These are phyloP conservation scores for Helicolenus hilgendorfi DNA, from an alignment of 2,797 vertebrate species.

Conservation along the genomic window DNA sequence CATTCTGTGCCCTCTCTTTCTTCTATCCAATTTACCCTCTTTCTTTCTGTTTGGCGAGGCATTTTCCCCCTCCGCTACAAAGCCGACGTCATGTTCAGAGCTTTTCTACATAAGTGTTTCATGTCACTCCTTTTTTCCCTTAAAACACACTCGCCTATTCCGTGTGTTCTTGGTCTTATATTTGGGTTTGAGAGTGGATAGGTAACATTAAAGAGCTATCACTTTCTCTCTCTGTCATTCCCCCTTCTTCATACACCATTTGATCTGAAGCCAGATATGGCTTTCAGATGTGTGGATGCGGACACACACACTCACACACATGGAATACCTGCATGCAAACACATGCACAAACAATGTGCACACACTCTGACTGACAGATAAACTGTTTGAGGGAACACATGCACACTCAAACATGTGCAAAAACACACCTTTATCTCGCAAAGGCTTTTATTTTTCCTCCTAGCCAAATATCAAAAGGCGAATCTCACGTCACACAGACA, in stretches of 20 bases:
- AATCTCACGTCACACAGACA: constrained; percentile 76
- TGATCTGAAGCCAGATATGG: constrained; percentile 87
- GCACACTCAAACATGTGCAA: constrained; percentile 72
- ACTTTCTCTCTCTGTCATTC: constrained; percentile 83
- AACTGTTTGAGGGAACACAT: constrained; percentile 73
- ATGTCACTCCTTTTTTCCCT: constrained; percentile 77
- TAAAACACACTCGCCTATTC: constrained; percentile 84
- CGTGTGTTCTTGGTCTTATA: constrained; percentile 82
- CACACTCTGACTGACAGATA: constrained; percentile 77
- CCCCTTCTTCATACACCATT: constrained; percentile 85
- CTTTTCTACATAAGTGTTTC: constrained; percentile 86
- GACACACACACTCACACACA: constrained; percentile 61
- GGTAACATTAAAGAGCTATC: constrained; percentile 88
- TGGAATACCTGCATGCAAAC: constrained; percentile 44
- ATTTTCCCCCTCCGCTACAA: constrained; percentile 71
- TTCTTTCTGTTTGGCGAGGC: constrained; percentile 71
- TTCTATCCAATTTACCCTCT: constrained; percentile 80
- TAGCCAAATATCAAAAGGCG: constrained; percentile 79
- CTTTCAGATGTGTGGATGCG: constrained; percentile 84
- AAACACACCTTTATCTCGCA: constrained; percentile 78
- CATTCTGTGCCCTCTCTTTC: constrained; percentile 56
- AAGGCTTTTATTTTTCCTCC: constrained; percentile 79
- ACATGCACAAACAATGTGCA: constrained; percentile 60
- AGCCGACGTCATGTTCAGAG: constrained; percentile 85
- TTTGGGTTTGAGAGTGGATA: constrained; percentile 87